A percentile compares a stretch with the other conserved stretches of the same genome.
Conservation (phyloP, 1,140 invertebrate genomes). For the Calephelis virginiensis region DNA sequence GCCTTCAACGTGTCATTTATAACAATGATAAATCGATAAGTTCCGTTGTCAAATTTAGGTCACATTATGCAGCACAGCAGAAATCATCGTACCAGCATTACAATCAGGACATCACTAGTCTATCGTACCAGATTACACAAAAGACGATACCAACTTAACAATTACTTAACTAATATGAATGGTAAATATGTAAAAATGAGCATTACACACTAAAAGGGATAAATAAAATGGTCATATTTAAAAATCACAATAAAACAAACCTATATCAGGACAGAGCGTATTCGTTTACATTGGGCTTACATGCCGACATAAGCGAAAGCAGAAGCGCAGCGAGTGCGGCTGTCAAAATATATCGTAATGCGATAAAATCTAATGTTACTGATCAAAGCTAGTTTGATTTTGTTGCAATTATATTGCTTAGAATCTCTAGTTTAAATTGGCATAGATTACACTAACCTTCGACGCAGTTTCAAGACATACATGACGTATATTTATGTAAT, state of each 20-base stretch:
- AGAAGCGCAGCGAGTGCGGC: too few relatives aligned
- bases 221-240: constrained; percentile 67
- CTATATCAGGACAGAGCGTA: neutral
- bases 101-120: constrained; percentile 21
- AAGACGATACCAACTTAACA: constrained; percentile 65
- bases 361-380: too few relatives aligned
- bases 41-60: neutral
- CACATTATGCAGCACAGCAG: neutral
- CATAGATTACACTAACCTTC: too few relatives aligned
- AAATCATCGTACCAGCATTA: neutral
- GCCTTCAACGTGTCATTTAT: neutral
- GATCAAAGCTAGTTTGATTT: too few relatives aligned
- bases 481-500: too few relatives aligned
- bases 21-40: constrained; percentile 6
- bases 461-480: too few relatives aligned
- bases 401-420: too few relatives aligned
- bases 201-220: constrained; percentile 67
- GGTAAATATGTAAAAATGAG: constrained; percentile 74
- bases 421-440: too few relatives aligned
- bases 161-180: constrained; percentile 62
- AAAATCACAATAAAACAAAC: constrained; percentile 34
- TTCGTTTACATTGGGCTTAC: neutral
- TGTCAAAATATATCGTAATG: neutral
- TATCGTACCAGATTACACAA: constrained; percentile 61
- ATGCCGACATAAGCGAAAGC: too few relatives aligned